Conservation (phyloP, 37 sponge, comb jelly and placozoan species). For the Aphrocallistes beatrix region DNA sequence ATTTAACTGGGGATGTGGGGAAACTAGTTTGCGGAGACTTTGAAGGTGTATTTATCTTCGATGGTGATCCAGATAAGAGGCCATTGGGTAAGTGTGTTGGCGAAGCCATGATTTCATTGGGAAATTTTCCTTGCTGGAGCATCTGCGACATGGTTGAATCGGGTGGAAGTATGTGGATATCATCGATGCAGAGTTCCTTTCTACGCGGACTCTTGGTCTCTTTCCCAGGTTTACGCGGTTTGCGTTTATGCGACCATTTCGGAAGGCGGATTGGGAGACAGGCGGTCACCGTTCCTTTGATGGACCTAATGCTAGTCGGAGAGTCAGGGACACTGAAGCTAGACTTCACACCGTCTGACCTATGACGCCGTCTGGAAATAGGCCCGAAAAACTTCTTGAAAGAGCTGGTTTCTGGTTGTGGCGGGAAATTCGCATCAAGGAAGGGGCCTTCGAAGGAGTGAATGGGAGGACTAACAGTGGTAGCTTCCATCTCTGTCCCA, state of each 20-base stretch:
- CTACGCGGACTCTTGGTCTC: not conserved
- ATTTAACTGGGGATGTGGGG: not conserved
- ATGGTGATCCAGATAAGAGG: not conserved
- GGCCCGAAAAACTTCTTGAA: not conserved
- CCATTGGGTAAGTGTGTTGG: not conserved
- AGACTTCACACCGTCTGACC: not conserved
- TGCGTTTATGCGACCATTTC: not conserved
- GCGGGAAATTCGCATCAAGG: not conserved
- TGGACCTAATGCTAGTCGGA: not conserved
- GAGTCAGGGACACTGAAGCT: not conserved
- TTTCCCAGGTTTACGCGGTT: not conserved
- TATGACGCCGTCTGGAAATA: not conserved
- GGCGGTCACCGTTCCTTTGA: not conserved
- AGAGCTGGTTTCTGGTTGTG: not conserved
- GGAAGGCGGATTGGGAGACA: not conserved
- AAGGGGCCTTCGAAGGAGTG: not conserved
- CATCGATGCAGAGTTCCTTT: not conserved
- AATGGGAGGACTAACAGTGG: not conserved
- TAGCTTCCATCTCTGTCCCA: not conserved
- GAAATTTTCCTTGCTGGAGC: not conserved
- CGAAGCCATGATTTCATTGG: not conserved
- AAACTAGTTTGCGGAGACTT: not conserved
- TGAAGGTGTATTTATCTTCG: not conserved
- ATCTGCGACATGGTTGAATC: not conserved
- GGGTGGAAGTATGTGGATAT: not conserved